Evolutionary conservation across 2,888 invertebrate species (phyloP), one percentile per base, ranked within the genome.

Genomic region (Mechanitis mazaeus): DNA sequence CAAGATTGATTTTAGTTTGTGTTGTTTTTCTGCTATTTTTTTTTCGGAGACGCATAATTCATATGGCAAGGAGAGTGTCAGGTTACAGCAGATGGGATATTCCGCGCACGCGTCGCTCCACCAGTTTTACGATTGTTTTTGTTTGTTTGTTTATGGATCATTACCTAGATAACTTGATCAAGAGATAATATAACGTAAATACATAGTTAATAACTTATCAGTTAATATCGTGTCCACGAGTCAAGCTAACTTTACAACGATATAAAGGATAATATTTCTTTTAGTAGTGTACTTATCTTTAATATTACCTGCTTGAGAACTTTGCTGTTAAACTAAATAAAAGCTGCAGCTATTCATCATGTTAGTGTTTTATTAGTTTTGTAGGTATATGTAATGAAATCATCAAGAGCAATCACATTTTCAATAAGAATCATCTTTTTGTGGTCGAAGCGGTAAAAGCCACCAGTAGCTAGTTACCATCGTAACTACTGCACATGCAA

Each of bases 1-100:
- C 72, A 79, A 69, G 72, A 74, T 75, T 67, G 69, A 64, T 67
- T 71, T 75, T 78, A 38, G 61, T 55, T 58, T 68, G 68, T 20
- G 31, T 7, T 33, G 56, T n/a, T 59, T 69, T 69, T 64, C 62
- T 68, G 68, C 64, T 59, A 55, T 63, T 64, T 79, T 83, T 85
- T 84, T 87, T 87, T 81, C 81, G 83, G 84, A 84, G 80, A 82
- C 77, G 77, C 74, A 80, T 84, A 81, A 83, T 83, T 87, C 84
- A 84, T 84, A 84, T 80, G 83, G 80, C 76, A 83, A 84, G 84
- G 79, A 82, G 81, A 78, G 84, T 83, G 81, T 89, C 88, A 84
- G 82, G 89, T 89, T 86, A 83, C 89, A 75, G 81, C 89, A 89
- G 88, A 88, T 89, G 89, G 74, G 75, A 74, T 74, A 72, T 74